Evolutionary conservation across 1,140 invertebrate species (phyloP).

Genomic region (Philaenus spumarius): DNA sequence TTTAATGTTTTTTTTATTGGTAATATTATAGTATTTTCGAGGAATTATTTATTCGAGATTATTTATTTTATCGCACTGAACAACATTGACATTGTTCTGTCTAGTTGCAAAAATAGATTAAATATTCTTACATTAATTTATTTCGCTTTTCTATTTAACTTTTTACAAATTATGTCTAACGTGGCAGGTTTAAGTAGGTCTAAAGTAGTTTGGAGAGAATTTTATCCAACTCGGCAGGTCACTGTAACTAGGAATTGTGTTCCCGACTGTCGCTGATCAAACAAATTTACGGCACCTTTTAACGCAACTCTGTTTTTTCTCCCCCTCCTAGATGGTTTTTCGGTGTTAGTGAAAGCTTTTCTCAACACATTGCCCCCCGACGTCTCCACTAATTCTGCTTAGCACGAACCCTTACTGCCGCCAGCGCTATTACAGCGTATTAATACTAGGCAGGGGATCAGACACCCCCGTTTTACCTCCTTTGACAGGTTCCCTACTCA

Average conservation of each 20-base stretch:
- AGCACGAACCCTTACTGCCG: not conserved
- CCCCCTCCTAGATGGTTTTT: conserved; percentile 6
- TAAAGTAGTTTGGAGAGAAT: no score
- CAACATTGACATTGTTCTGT: no score
- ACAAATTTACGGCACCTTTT: conserved; percentile 7
- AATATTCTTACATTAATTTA: no score
- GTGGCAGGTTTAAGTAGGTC: no score
- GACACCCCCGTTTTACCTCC: not conserved
- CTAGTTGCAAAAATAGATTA: no score
- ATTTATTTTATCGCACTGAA: no score
- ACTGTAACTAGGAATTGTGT: conserved; percentile 4
- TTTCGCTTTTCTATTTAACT: no score
- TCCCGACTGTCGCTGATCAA: conserved; percentile 2
- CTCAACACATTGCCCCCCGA: conserved; percentile 3
- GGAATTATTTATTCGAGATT: no score
- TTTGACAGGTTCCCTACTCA: not conserved
- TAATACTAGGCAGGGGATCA: not conserved
- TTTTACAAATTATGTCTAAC: no score
- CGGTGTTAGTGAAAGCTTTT: conserved; percentile 11
- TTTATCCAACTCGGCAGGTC: no score
- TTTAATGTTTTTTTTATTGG: no score
- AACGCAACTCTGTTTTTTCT: conserved; percentile 1
- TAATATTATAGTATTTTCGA: no score
- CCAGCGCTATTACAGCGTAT: conserved; percentile 4
- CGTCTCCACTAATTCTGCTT: conserved; percentile 6